phyloP scores from a whole-genome alignment of 2,113 vertebrate genomes.

The Cololabis saira region DNA sequence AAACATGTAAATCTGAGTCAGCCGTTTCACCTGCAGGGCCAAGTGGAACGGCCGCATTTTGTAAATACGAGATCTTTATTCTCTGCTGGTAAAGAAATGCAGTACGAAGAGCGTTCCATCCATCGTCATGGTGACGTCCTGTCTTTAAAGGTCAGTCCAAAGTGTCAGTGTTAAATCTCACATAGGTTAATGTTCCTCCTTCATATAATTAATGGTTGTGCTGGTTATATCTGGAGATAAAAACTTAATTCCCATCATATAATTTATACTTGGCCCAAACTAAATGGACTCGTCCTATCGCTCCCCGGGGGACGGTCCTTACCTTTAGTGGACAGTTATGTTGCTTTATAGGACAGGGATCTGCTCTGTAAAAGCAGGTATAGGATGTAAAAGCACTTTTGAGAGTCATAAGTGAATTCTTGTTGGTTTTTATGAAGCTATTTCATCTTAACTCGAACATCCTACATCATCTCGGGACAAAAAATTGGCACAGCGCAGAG shows the following conservation, averaged over 20 bases:
- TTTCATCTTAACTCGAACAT: not conserved
- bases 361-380: not conserved
- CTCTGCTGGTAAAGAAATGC: not conserved
- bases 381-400: no score
- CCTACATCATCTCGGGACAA: not conserved
- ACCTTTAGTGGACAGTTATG: no score
- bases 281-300: slow-evolving; percentile 4
- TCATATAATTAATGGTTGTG: not conserved
- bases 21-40: slow-evolving; percentile 7
- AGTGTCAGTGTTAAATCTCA: slow-evolving; percentile 3
- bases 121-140: slow-evolving; percentile 5
- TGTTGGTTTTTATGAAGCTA: no score
- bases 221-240: not conserved
- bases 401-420: no score
- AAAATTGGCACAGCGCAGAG: no score
- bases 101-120: not conserved
- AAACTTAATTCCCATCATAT: not conserved
- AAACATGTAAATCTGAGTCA: not conserved
- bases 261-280: not conserved
- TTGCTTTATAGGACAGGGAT: not conserved
- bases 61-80: not conserved
- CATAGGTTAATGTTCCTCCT: not conserved
- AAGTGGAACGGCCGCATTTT: not conserved
- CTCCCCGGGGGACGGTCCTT: no score
- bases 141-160: not conserved